Evolutionary conservation across 1,140 invertebrate genomes (phyloP), one percentile per base, ranked within the genome.

Genomic region (Caenorhabditis brenneri): DNA sequence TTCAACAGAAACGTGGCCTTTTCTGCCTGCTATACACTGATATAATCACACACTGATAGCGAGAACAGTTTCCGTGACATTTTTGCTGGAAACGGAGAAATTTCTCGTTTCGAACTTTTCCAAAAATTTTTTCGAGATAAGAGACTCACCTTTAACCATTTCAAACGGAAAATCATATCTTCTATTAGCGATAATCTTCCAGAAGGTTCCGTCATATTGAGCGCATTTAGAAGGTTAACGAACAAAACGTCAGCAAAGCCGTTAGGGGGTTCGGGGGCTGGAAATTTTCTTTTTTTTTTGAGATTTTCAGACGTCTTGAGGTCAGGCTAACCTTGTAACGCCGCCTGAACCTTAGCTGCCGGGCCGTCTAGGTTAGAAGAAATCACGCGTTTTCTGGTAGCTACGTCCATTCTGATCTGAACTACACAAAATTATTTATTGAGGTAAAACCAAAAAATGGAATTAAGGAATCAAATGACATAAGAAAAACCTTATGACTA

Each of bases 61-160:
- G 16, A n/a, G 24, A 58, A 58, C 55, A 58, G 60, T 74, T 74
- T 74, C 65, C n/a, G n/a, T 24, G 65, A 74, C 65, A 74, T 1
- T 24, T 24, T 4, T 36, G 19, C 4, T 24, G 9, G n/a, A 12
- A 22, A 22, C 65, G 5, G 22, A 4, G 65, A 74, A 74, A 74
- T 42, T 42, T 42, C n/a, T n/a, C n/a, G n/a, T n/a, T n/a, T n/a
- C n/a, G 33, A 74, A 15, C n/a, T 24, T 10, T 39, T 22, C 15
- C 24, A 2, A 74, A 42, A 42, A 42, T 22, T 24, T 22, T 42
- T 42, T 74, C 24, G 2, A n/a, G 65, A 74, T 74, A 74, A 74
- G 65, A 31, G 16, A 74, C 36, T 74, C n/a, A 74, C 65, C 24
- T 74, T 74, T 36, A 74, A 46, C 36, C 65, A 46, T 42, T 74